Conservation (phyloP, 1,140 invertebrate species). For the Holotrichia oblita region DNA sequence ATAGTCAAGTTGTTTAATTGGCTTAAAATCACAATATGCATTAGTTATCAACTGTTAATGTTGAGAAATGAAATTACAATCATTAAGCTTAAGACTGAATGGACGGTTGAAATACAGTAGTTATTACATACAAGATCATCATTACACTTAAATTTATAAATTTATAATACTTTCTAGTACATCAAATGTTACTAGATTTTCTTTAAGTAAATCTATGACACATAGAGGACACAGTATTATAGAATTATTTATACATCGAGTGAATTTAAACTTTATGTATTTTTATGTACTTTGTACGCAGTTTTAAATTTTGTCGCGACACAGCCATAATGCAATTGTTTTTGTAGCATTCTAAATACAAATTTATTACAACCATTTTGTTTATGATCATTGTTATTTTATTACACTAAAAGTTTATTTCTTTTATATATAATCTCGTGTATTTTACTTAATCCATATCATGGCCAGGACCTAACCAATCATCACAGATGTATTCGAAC, state of each 20-base stretch:
- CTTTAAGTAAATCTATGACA: neutral
- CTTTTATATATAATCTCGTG: slow-evolving; percentile 4
- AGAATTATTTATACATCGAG: neutral
- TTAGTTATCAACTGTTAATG: neutral
- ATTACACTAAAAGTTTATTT: neutral
- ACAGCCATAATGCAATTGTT: slow-evolving; percentile 36
- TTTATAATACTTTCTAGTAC: neutral
- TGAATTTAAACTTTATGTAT: slow-evolving; percentile 10
- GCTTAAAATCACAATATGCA: slow-evolving; percentile 25
- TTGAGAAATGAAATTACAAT: slow-evolving; percentile 21
- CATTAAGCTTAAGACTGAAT: slow-evolving; percentile 27
- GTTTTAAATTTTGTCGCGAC: neutral
- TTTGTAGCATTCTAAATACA: slow-evolving; percentile 30
- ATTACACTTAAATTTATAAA: neutral
- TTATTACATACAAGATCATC: slow-evolving; percentile 3
- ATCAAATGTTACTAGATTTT: neutral
- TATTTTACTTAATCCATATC: neutral
- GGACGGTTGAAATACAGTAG: slow-evolving; percentile 28
- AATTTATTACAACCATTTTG: neutral
- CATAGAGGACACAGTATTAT: neutral
- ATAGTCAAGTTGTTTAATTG: slow-evolving; percentile 9
- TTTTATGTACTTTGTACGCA: neutral
- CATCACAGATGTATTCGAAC: slow-evolving; percentile 7
- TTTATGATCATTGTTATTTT: neutral
- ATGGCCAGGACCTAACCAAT: neutral